Conservation (phyloP, 2,113 vertebrate genomes). For the Trinectes maculatus region DNA sequence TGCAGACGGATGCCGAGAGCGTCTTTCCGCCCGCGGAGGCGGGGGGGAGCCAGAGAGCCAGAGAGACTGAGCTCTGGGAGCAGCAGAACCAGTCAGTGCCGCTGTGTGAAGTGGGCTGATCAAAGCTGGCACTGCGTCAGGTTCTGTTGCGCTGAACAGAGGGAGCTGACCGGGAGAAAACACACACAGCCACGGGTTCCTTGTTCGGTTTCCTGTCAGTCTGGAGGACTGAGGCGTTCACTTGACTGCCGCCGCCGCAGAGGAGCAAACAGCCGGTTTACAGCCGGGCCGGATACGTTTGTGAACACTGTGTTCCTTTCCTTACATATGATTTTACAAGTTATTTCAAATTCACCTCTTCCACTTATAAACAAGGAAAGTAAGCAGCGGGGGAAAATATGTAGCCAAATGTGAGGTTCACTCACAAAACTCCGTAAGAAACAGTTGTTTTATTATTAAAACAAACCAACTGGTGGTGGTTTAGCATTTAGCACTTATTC, state of each 20-base stretch:
- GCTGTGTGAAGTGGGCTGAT: slow-evolving; percentile 69
- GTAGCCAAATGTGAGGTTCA: neutral
- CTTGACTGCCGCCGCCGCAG: slow-evolving; percentile 5
- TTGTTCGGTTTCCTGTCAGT: slow-evolving; percentile 34
- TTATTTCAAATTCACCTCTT: neutral
- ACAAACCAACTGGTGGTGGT: neutral
- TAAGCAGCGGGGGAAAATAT: no score
- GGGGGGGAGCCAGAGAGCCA: slow-evolving; percentile 24
- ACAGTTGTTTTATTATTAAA: slow-evolving; percentile 7
- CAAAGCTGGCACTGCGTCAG: slow-evolving; percentile 56
- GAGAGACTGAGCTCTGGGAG: slow-evolving; percentile 28
- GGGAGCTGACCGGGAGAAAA: slow-evolving; percentile 30
- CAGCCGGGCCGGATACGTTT: slow-evolving; percentile 26
- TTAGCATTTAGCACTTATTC: neutral
- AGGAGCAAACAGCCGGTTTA: slow-evolving; percentile 25
- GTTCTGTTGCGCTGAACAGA: slow-evolving; percentile 41
- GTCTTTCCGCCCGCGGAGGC: slow-evolving; percentile 34
- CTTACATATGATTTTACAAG: neutral
- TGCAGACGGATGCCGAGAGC: slow-evolving; percentile 52
- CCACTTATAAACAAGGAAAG: no score
- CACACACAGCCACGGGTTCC: slow-evolving; percentile 36
- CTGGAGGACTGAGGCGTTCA: slow-evolving; percentile 23
- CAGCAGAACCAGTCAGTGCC: slow-evolving; percentile 43
- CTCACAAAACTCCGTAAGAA: neutral
- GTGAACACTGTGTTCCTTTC: neutral